Conservation (phyloP, 2,888 invertebrate species). For the Heliconius erato region DNA sequence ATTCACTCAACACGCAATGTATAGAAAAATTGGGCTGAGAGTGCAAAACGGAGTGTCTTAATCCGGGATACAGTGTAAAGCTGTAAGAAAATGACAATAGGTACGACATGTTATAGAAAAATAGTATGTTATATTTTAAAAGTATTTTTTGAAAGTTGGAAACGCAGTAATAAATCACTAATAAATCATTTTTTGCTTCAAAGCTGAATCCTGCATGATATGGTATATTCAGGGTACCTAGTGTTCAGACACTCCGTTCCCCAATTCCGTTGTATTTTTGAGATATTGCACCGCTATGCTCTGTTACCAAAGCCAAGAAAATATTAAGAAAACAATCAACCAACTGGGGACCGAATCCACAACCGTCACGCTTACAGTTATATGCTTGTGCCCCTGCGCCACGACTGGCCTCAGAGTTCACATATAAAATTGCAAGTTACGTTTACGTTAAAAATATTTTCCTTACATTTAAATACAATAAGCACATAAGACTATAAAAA, state of each 20-base stretch:
- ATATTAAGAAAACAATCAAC: neutral
- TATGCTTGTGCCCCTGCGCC: neutral
- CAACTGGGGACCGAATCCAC: neutral
- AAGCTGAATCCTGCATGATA: too few relatives aligned
- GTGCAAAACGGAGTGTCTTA: too few relatives aligned
- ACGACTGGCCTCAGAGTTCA: neutral
- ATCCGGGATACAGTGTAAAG: too few relatives aligned
- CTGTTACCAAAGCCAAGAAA: neutral
- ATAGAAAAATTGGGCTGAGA: too few relatives aligned
- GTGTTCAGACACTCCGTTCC: neutral
- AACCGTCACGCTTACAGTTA: neutral
- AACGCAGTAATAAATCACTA: too few relatives aligned
- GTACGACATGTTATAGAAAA: too few relatives aligned
- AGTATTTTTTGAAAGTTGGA: neutral
- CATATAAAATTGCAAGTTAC: neutral
- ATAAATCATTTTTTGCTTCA: too few relatives aligned
- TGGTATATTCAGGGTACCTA: neutral
- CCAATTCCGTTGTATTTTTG: neutral
- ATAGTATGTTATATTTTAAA: too few relatives aligned
- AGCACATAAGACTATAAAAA: slow-evolving; percentile 1
- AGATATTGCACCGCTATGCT: too few relatives aligned
- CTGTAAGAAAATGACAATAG: too few relatives aligned
- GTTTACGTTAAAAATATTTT: neutral
- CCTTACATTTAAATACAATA: slow-evolving; percentile 13
- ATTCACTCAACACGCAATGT: neutral